Base-by-base conservation (phyloP, 2,888 invertebrate species). In the Torymus tubicola region DNA sequence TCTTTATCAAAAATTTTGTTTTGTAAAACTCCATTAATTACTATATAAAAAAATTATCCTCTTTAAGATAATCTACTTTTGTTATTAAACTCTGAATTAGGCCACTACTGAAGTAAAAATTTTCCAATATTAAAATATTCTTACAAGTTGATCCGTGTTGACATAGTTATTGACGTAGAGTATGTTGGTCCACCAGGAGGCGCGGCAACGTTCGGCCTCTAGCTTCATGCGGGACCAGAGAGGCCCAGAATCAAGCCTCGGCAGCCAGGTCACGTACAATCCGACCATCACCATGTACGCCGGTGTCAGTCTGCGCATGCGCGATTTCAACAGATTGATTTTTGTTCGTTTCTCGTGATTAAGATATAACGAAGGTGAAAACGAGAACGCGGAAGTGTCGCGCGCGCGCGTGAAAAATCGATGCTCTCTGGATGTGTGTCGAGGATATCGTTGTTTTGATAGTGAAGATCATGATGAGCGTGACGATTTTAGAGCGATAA, bases 101-200 rank as follows among this genome's bases (percentile, higher is more conserved):
- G 8, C 42, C 42, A 42, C 10, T 8, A 42, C 5, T 8, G 42
- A 1, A 42, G 8, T 42, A 42, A 42, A 42, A 8, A 42, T 8
- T 42, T 42, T n/a, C 42, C 72, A 50, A 14, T 60, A 57, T 57
- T 53, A 61, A 53, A 10, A 31, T 50, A 18, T 18, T 4, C 64
- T 78, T 64, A 78, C 81, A 24, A 80, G 42, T n/a, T 93, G 89
- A 83, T 94, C 94, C 2, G 93, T 93, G 67, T 93, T 93, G 14
- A 95, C 91, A 86, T 95, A 95, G 87, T 96, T 96, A 86, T 95
- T 95, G 69, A 95, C 92, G 88, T 95, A 96, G 53, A 95, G 89
- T 63, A 95, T 91, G 88, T 96, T 95, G 0, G 94, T 89, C 95
- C 95, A 96, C 95, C 95, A 95, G 0, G 94, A 94, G 0, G 91